Evolutionary conservation across 2,113 vertebrate species (phyloP), one percentile per base, ranked within the genome.

Genomic region (Stegastes partitus): DNA sequence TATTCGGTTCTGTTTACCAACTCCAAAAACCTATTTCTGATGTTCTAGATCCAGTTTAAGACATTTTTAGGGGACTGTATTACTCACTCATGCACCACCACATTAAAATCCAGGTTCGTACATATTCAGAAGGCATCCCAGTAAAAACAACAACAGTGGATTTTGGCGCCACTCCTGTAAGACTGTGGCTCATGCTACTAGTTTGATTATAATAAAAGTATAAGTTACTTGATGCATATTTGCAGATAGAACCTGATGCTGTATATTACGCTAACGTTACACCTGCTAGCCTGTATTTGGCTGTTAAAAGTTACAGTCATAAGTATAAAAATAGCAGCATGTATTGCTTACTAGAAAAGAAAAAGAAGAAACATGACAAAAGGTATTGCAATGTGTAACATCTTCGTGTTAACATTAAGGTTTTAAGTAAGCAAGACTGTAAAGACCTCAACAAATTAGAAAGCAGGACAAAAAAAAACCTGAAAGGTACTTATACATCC

Each of bases 321-420:
- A 19, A 66, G 34, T 21, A 47, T n/a, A n/a, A n/a, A n/a, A n/a
- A n/a, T n/a, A n/a, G n/a, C n/a, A 37, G 19, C 44, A 76, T 15
- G 9, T 44, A 2, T 3, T 0, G 0, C 37, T 64, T 11, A 23
- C 42, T 10, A 28, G 37, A 28, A 51, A 39, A 51, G 14, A 5
- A 15, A 49, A 49, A 45, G 44, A 1, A 45, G 16, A 16, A 45
- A 14, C 19, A 16, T 14, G 45, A 19, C 16, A 16, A 49, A 19
- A 3, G 1, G 18, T 49, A 4, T 19, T 14, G 50, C 9, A 4
- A 58, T 18, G 22, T 26, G 10, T 37, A 49, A 34, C 6, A 37
- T 37, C 16, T 34, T 5, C 10, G 37, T 39, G 37, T 39, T 39
- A 39, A 39, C 37, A 39, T 39, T 11, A 39, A 9, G 11, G 37